Base-by-base conservation (phyloP, 92 coral and sea anemone genomes). In the Parazoanthus darwini region DNA sequence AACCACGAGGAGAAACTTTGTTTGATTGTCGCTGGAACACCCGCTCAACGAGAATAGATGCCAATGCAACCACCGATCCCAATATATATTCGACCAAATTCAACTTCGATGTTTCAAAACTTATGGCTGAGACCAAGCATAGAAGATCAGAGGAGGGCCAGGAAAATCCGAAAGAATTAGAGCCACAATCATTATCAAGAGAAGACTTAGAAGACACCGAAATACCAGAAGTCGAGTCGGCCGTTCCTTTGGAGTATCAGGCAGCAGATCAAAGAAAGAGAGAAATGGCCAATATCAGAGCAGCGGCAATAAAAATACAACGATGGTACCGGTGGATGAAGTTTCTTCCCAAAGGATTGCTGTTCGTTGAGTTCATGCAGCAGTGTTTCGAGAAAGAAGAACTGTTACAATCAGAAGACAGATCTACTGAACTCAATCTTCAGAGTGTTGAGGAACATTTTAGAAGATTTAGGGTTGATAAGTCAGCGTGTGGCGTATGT, bases 401-500 rank as follows among this genome's bases (percentile, higher is more conserved):
- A 44, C 48, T 80, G 46, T 29, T 46, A 56, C 78, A 77, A 65
- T 54, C 85, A 14, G 59, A 14, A 20, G 83, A 87, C 23, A 86
- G 86, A 15, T 77, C 67, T 46, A 85, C 66, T 8, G 54, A 56
- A 25, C n/a, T 72, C 13, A 37, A 74, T 54, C 26, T 43, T 16
- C 48, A 79, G 36, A 67, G 29, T 13, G 35, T 25, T 22, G 90
- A 78, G 66, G 92, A 89, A 13, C 92, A 92, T 84, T 92, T 93
- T 29, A 80, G 81, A 35, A 63, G 63, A 38, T 95, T 95, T 81
- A 92, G 80, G 78, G 72, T 91, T 25, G 98, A 95, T 86, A 79
- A 85, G 80, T 87, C 94, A 44, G 96, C 92, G 20, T 93, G 96
- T 65, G 85, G 92, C n/a, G 91, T 95, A 26, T 95, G 98, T 82